phyloP scores from a whole-genome alignment of 2,888 invertebrate genomes.

The Alentia gelatinosa region DNA sequence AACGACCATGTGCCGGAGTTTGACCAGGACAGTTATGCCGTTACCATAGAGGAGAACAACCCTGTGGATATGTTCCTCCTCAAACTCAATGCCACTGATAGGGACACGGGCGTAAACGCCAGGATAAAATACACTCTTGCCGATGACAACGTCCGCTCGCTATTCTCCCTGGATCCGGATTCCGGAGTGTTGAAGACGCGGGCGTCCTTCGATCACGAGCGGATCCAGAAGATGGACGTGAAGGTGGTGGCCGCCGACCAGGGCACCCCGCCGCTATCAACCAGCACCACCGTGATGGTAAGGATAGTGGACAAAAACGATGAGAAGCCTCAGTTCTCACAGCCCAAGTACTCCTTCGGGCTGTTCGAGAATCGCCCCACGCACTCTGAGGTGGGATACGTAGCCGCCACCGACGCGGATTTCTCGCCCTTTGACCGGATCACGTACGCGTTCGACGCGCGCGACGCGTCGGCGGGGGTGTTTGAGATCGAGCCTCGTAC shows the following conservation, averaged over 20 bases:
- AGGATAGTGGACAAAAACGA: conserved; percentile 72
- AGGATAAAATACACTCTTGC: conserved; percentile 21
- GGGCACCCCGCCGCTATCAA: conserved; percentile 68
- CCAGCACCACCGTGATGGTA: conserved; percentile 68
- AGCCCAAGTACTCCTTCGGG: conserved; percentile 52
- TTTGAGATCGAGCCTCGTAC: conserved; percentile 67
- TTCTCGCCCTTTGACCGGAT: conserved; percentile 47
- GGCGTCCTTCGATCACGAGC: conserved; percentile 54
- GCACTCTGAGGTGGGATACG: conserved; percentile 55
- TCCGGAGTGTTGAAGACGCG: conserved; percentile 45
- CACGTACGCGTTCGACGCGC: conserved; percentile 29
- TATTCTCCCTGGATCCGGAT: conserved; percentile 21
- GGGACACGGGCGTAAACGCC: conserved; percentile 37
- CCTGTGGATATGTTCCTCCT: conserved; percentile 37
- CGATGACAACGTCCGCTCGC: background rate
- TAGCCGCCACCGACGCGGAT: conserved; percentile 40
- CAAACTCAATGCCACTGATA: conserved; percentile 34
- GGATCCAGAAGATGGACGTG: conserved; percentile 62
- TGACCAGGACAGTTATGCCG: background rate
- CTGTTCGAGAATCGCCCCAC: conserved; percentile 54
- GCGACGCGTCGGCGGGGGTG: background rate
- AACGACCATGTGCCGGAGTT: conserved; percentile 61
- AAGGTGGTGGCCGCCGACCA: conserved; percentile 70
- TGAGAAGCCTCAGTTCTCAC: conserved; percentile 68
- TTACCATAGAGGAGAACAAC: conserved; percentile 52